phyloP scores from a whole-genome alignment of 2,888 invertebrate species.

The Lithophane leautieri region DNA sequence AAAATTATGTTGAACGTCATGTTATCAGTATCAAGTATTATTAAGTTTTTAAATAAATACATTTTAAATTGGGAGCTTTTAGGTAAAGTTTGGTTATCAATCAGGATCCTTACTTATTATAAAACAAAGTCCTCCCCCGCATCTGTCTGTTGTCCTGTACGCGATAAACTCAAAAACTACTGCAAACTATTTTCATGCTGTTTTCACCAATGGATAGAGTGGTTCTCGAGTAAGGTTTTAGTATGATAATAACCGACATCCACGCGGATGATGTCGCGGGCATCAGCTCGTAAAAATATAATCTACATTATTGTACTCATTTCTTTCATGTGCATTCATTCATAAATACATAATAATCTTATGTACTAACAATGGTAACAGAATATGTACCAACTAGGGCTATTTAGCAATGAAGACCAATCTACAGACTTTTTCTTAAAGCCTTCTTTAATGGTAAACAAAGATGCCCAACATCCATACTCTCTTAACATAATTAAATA shows the following conservation, averaged over 20 bases:
- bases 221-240: too few relatives aligned
- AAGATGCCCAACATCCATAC: background rate
- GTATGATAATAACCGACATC: too few relatives aligned
- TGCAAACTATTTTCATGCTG: too few relatives aligned
- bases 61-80: slow-evolving; percentile 4
- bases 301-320: slow-evolving; percentile 7
- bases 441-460: background rate
- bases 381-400: background rate
- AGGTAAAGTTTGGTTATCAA: slow-evolving; percentile 23
- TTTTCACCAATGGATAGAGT: too few relatives aligned
- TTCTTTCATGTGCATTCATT: slow-evolving; percentile 20
- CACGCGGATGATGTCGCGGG: too few relatives aligned
- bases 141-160: too few relatives aligned
- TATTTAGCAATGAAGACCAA: slow-evolving; percentile 21
- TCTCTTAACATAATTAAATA: background rate
- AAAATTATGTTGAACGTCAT: background rate
- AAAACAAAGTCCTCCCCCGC: too few relatives aligned
- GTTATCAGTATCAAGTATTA: slow-evolving; percentile 1
- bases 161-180: too few relatives aligned
- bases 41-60: slow-evolving; percentile 8
- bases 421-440: background rate
- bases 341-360: background rate
- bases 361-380: background rate
- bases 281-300: slow-evolving; percentile 11
- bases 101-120: too few relatives aligned